Evolutionary conservation across 2,113 vertebrate genomes (phyloP).

Genomic region (Nothocercus julius): DNA sequence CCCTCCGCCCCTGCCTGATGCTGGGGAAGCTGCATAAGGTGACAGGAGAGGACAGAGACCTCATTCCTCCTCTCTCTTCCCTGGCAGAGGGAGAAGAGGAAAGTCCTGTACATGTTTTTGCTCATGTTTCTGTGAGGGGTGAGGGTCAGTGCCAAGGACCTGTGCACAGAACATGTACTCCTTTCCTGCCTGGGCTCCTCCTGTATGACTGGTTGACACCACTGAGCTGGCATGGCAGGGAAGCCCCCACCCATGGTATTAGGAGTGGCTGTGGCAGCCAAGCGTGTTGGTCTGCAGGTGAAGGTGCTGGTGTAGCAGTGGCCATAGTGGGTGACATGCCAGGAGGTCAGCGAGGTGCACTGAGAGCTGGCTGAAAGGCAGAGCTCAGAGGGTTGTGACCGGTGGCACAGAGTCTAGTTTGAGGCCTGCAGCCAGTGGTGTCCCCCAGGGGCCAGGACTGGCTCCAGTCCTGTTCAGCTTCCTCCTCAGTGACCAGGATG

Average conservation of each 20-base stretch:
- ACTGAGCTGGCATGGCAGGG: neutral
- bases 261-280: neutral
- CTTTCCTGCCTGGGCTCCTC: neutral
- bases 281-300: fast-evolving
- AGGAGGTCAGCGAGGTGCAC: neutral
- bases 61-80: neutral
- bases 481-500: no score
- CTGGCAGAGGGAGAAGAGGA: neutral
- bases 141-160: neutral
- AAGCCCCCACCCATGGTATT: neutral
- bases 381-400: no score
- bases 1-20: fast-evolving
- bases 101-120: neutral
- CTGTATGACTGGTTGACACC: neutral
- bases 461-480: no score
- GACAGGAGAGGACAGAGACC: neutral
- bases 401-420: no score
- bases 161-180: neutral
- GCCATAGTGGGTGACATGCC: neutral
- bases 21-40: neutral
- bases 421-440: no score
- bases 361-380: no score
- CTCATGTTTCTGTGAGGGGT: neutral
- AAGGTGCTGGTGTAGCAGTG: neutral
- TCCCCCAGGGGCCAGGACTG: no score